These are phyloP conservation scores for Zoroaster sp. DNA, from an alignment of 53 echinoderm and acorn worm species.

Conservation along the genomic window DNA sequence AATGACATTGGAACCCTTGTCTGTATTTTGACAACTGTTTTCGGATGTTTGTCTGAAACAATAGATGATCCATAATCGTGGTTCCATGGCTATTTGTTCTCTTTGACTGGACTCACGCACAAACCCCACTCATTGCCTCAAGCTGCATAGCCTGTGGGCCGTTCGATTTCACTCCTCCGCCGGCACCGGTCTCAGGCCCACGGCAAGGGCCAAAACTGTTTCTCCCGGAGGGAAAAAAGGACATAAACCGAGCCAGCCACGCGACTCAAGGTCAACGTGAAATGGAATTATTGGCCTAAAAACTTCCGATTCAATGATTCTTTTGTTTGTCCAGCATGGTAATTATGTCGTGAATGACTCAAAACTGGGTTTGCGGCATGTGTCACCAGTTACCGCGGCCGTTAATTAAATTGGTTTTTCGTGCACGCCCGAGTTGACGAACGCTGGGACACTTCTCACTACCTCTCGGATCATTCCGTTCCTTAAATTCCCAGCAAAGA, in stretches of 20 bases:
- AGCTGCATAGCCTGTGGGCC: not conserved
- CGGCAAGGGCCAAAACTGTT: not conserved
- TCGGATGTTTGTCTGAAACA: conserved; percentile 1
- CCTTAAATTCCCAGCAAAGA: not conserved
- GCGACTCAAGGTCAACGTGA: conserved; percentile 19
- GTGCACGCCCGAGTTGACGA: not conserved
- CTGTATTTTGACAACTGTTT: conserved; percentile 36
- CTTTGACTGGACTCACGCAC: not conserved
- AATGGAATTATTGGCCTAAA: conserved; percentile 20
- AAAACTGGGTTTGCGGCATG: not conserved
- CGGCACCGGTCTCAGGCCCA: not conserved
- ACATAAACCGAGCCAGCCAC: not conserved
- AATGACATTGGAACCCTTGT: not conserved
- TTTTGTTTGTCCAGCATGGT: conserved; percentile 7
- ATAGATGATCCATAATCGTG: not conserved
- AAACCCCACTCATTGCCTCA: too few species aligned
- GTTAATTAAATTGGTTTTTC: conserved; percentile 21
- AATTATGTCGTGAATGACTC: not conserved
- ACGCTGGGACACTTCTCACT: not conserved
- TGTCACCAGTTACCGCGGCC: conserved; percentile 17
- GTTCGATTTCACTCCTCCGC: not conserved
- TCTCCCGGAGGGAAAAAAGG: not conserved
- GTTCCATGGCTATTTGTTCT: not conserved
- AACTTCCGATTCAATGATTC: conserved; percentile 19
- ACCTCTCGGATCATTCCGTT: not conserved